A percentile compares a stretch with the other conserved stretches of the same genome.
These are phyloP conservation scores for Amiota communis DNA, from an alignment of 2,888 invertebrate species.

Conservation along the genomic window DNA sequence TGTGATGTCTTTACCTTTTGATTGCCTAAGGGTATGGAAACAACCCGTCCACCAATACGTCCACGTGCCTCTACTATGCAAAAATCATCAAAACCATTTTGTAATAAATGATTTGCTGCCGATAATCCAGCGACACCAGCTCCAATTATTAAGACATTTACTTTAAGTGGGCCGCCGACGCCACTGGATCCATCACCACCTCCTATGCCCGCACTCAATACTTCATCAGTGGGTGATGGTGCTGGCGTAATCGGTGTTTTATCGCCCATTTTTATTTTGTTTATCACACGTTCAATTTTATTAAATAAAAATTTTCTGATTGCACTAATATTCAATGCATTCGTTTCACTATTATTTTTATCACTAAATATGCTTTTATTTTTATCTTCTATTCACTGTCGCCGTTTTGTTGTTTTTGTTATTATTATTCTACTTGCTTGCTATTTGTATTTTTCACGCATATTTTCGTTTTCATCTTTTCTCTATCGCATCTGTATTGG, in stretches of 20 bases:
- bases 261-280: conserved; percentile 53
- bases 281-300: conserved; percentile 17
- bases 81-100: conserved; percentile 86
- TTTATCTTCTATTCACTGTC: conserved; percentile 7
- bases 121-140: conserved; percentile 87
- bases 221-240: conserved; percentile 65
- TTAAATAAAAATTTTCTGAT: not conserved
- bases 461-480: no score
- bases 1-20: conserved; percentile 70
- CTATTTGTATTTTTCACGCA: no score
- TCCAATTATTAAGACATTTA: conserved; percentile 86
- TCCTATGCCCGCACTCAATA: conserved; percentile 33
- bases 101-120: conserved; percentile 86
- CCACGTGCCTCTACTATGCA: conserved; percentile 86
- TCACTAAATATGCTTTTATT: conserved; percentile 1
- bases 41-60: conserved; percentile 87
- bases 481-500: no score
- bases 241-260: conserved; percentile 59
- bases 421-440: no score
- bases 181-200: conserved; percentile 23
- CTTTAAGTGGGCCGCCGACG: conserved; percentile 68
- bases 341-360: not conserved
- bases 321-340: conserved; percentile 7
- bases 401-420: not conserved
- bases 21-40: conserved; percentile 80